A percentile compares a stretch with the other conserved stretches of the same genome.
Conservation (phyloP, 2,888 invertebrate genomes). For the Metopia argyrocephala region DNA sequence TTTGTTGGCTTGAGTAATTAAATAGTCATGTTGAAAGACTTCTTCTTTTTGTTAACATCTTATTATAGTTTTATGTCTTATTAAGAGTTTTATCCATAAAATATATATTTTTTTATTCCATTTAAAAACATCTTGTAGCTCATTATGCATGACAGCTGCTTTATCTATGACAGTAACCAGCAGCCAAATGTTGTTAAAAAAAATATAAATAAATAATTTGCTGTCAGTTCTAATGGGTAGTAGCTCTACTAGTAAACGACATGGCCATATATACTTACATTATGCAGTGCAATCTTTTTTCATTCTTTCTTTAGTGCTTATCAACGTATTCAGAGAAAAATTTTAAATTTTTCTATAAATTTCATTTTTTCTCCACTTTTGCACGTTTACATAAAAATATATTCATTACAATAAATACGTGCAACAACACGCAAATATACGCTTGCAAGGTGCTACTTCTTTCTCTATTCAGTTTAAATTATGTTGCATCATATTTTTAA, state of each 20-base stretch:
- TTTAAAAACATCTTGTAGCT: constrained; percentile 29
- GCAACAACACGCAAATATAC: constrained; percentile 3
- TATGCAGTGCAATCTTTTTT: background rate
- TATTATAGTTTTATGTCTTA: background rate
- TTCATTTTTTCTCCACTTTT: constrained; percentile 51
- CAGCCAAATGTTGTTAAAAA: background rate
- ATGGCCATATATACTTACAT: background rate
- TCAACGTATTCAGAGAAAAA: constrained; percentile 15
- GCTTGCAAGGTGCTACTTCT: constrained; percentile 18
- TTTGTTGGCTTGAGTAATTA: too few relatives aligned
- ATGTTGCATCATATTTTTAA: constrained; percentile 42
- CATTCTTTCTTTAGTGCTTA: background rate
- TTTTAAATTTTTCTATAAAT: background rate
- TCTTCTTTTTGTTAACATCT: background rate
- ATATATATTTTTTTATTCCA: constrained; percentile 3
- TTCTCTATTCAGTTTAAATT: constrained; percentile 19
- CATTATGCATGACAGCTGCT: constrained; percentile 47
- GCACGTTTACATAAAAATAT: constrained; percentile 54
- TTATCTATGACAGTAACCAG: constrained; percentile 12
- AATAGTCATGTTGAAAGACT: too few relatives aligned
- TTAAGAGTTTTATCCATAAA: constrained; percentile 43
- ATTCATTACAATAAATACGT: background rate
- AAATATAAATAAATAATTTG: too few relatives aligned
- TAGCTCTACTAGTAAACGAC: background rate
- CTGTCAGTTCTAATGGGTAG: background rate